Evolutionary conservation across 2,888 invertebrate genomes (phyloP), one percentile per base, ranked within the genome.

Genomic region (Flabesymbios commensalis): DNA sequence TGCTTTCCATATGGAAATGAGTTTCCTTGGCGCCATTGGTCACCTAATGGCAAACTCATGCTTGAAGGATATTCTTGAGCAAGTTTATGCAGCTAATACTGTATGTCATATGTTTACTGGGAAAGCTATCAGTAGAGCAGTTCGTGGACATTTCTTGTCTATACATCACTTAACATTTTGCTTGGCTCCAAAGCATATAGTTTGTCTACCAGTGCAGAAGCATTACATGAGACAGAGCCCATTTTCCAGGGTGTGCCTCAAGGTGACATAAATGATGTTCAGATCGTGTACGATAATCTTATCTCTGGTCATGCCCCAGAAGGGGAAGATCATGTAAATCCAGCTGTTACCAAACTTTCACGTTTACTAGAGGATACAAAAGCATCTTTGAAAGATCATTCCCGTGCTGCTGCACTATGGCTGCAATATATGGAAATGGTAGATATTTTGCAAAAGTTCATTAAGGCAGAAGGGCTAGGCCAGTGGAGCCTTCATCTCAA

Each of bases 1-100:
- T 10, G 61, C 57, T 42, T 22, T 67, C 51, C 67, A 71, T 36
- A 59, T 52, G n/a, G 33, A 53, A 2, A 72, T 70, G 72, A 72
- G 70, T 36, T 74, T 63, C 41, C 28, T 72, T 17, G 67, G 71
- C 2, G 57, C 61, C 55, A 73, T 73, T 55, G 72, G 73, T 2
- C 61, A 60, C 47, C 14, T 63, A 22, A 72, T 71, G 70, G 54
- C 39, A 42, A 65, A 64, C 1, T 67, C 71, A 32, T 72, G 72
- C 4, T 59, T 74, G 22, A 31, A 57, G 32, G 71, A 73, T 51
- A 33, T 70, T 1, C 45, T 72, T 4, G 65, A 65, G 41, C 43
- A 53, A n/a, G 64, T 70, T 10, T 74, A 66, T 71, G 69, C 70
- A n/a, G 33, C 58, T 33, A 67, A 70, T 45, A 63, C 67, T 14